Conservation (phyloP, 2,888 invertebrate genomes). For the Leptarthrus brevirostris region DNA sequence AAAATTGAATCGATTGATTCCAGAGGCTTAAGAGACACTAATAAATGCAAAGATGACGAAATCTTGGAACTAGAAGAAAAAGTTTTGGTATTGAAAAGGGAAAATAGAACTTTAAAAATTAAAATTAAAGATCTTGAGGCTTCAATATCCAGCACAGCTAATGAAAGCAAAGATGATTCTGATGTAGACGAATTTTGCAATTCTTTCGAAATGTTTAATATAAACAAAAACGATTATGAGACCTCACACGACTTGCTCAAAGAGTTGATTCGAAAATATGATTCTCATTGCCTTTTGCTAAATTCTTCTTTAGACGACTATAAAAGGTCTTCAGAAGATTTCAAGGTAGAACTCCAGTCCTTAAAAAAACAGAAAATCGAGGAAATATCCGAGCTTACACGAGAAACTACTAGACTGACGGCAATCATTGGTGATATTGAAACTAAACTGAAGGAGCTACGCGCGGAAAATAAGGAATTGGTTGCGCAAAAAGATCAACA, state of each 20-base stretch:
- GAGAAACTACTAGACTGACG: conserved; percentile 44
- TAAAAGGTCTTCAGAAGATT: background rate
- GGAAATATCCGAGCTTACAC: conserved; percentile 15
- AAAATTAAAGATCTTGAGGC: conserved; percentile 50
- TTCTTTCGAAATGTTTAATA: background rate
- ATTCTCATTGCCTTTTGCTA: conserved; percentile 31
- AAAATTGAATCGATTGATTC: conserved; percentile 65
- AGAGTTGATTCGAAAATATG: background rate
- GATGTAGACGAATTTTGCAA: conserved; percentile 14
- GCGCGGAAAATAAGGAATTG: conserved; percentile 13
- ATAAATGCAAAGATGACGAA: conserved; percentile 56
- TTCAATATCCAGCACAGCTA: no score
- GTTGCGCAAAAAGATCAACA: background rate
- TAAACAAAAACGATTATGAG: conserved; percentile 13
- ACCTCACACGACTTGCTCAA: background rate
- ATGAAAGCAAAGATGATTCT: background rate
- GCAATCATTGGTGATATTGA: conserved; percentile 28
- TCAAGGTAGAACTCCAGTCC: background rate
- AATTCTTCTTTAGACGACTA: conserved; percentile 44
- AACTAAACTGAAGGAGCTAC: conserved; percentile 1
- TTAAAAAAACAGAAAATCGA: conserved; percentile 14
- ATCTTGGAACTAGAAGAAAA: conserved; percentile 64
- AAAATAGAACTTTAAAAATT: conserved; percentile 62
- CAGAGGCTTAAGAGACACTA: conserved; percentile 23
- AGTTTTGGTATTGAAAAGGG: conserved; percentile 63